A percentile compares a stretch with the other conserved stretches of the same genome.
Conservation (phyloP, 2,113 vertebrate species). For the Aphyosemion australe region DNA sequence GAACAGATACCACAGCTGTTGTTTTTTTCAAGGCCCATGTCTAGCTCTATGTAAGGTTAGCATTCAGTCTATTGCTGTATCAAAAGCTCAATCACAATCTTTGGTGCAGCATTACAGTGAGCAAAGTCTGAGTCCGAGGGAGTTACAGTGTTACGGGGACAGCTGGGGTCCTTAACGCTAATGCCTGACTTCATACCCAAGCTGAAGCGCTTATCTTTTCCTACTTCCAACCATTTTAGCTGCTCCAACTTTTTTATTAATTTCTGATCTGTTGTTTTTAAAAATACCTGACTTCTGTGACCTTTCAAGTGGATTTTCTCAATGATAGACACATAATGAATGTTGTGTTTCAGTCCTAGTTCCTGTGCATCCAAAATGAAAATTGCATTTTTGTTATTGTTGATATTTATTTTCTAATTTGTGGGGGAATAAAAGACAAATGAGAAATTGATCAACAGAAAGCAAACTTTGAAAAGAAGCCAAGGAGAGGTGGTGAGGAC, state of each 20-base stretch:
- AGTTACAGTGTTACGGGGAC: neutral
- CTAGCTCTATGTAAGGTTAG: conserved; percentile 5
- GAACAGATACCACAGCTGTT: conserved; percentile 4
- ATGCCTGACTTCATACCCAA: conserved; percentile 6
- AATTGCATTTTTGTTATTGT: too few species aligned
- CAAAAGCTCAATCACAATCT: conserved; percentile 5
- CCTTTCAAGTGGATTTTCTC: neutral
- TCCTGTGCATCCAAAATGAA: too few species aligned
- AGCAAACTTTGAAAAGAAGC: conserved; percentile 13
- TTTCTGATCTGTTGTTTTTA: too few species aligned
- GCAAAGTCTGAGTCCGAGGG: neutral
- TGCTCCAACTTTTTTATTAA: neutral
- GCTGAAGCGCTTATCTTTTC: neutral
- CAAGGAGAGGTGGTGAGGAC: conserved; percentile 7
- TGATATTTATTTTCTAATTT: too few species aligned
- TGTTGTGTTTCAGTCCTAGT: too few species aligned
- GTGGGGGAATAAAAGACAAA: too few species aligned
- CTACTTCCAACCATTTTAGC: neutral
- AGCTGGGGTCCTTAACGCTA: conserved; percentile 15
- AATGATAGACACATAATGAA: neutral
- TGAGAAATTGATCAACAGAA: neutral
- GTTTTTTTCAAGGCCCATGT: neutral
- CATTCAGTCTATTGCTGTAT: neutral
- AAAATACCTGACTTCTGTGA: too few species aligned
- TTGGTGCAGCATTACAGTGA: conserved; percentile 5